Conservation (phyloP, 2,113 vertebrate genomes). For the Axis porcinus region DNA sequence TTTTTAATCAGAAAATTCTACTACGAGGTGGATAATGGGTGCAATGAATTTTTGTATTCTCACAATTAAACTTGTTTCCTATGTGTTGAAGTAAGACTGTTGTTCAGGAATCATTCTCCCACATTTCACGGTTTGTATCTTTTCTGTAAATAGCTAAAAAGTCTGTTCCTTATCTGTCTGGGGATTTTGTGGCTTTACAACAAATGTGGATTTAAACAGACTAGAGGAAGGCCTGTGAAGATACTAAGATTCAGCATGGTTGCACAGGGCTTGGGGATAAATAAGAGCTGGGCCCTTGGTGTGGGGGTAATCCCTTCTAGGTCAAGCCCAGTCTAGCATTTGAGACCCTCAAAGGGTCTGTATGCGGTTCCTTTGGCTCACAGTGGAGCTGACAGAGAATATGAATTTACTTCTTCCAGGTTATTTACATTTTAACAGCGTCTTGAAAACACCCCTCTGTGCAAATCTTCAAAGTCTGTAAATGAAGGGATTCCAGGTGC, state of each 20-base stretch:
- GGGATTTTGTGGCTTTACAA: conserved; percentile 45
- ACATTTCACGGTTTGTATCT: background rate
- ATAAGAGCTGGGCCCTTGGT: background rate
- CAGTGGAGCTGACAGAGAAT: background rate
- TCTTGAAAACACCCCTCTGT: background rate
- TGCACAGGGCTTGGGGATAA: background rate
- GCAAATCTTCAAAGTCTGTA: background rate
- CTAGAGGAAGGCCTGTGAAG: conserved; percentile 62
- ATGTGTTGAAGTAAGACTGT: background rate
- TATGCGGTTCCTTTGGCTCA: background rate
- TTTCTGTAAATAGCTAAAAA: background rate
- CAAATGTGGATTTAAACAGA: conserved; percentile 64
- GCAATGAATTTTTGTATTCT: background rate
- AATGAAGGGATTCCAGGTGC: background rate
- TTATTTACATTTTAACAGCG: background rate
- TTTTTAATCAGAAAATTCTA: background rate
- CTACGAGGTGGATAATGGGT: background rate
- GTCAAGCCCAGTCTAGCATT: background rate
- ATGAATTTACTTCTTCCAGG: background rate
- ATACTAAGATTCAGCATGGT: conserved; percentile 57
- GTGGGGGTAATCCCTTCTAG: background rate
- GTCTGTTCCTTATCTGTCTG: background rate
- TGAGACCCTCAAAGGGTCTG: background rate
- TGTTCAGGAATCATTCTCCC: background rate
- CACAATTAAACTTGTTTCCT: background rate